Conservation (phyloP, 2,888 invertebrate species). For the Galeruca laticollis region DNA sequence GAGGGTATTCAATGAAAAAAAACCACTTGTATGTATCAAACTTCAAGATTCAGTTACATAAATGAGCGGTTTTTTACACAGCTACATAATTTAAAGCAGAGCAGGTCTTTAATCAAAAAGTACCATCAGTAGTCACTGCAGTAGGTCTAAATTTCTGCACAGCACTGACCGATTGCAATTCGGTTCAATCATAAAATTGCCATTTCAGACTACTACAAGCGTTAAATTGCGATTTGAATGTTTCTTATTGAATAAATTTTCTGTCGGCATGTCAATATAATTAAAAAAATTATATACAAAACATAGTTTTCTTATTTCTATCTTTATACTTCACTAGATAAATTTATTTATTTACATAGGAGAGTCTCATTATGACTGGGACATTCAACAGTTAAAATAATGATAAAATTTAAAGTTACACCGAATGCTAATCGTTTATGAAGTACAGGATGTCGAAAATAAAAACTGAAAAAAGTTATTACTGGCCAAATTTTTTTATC, state of each 20-base stretch:
- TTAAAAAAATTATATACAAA: no score
- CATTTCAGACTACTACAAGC: background rate
- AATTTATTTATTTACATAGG: no score
- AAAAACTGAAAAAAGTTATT: no score
- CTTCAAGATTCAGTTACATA: background rate
- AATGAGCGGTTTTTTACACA: background rate
- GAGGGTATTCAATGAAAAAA: background rate
- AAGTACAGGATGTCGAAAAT: no score
- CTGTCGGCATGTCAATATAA: background rate
- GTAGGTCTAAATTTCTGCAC: background rate
- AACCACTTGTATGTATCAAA: conserved; percentile 3
- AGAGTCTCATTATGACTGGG: no score
- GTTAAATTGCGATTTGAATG: conserved; percentile 4
- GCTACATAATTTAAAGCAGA: background rate
- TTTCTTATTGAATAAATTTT: background rate
- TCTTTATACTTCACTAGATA: no score
- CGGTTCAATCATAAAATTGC: background rate
- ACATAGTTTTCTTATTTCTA: no score
- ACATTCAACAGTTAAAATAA: no score
- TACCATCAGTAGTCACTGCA: conserved; percentile 9
- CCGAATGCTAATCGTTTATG: no score
- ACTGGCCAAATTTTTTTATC: no score
- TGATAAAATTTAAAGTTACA: no score
- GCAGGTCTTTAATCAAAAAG: conserved; percentile 5
- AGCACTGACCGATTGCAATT: conserved; percentile 8